phyloP scores from a whole-genome alignment of 2,888 invertebrate genomes.

The Pachycephus smyrnensis region DNA sequence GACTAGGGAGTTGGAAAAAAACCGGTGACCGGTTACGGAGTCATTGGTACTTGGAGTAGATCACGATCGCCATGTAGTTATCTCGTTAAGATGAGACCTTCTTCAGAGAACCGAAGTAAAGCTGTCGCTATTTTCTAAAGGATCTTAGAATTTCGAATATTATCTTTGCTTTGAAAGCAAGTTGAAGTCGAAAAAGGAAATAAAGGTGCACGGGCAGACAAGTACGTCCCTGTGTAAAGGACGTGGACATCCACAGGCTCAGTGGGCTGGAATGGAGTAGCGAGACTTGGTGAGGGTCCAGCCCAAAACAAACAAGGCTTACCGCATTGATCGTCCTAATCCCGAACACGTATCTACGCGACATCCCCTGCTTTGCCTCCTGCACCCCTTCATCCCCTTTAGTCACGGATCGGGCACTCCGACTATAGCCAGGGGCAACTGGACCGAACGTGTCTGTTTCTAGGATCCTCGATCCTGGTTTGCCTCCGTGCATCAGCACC shows the following conservation, averaged over 20 bases:
- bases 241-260: background rate
- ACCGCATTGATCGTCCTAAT: conserved; percentile 63
- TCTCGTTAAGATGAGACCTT: background rate
- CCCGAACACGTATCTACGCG: conserved; percentile 53
- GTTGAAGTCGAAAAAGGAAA: conserved; percentile 15
- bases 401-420: background rate
- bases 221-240: conserved; percentile 1
- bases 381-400: conserved; percentile 9
- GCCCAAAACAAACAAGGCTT: conserved; percentile 61
- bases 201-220: conserved; percentile 10
- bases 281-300: conserved; percentile 33
- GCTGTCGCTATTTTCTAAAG: background rate
- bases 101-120: background rate
- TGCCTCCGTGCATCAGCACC: background rate
- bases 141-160: background rate
- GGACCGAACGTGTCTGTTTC: background rate
- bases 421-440: background rate
- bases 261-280: conserved; percentile 10
- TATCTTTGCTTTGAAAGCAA: background rate
- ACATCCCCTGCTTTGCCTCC: background rate
- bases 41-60: background rate
- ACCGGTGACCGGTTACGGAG: too few relatives aligned
- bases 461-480: background rate
- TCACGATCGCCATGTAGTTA: background rate
- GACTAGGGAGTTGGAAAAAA: background rate